phyloP scores from a whole-genome alignment of 2,797 vertebrate species.

The Phoebastria nigripes region DNA sequence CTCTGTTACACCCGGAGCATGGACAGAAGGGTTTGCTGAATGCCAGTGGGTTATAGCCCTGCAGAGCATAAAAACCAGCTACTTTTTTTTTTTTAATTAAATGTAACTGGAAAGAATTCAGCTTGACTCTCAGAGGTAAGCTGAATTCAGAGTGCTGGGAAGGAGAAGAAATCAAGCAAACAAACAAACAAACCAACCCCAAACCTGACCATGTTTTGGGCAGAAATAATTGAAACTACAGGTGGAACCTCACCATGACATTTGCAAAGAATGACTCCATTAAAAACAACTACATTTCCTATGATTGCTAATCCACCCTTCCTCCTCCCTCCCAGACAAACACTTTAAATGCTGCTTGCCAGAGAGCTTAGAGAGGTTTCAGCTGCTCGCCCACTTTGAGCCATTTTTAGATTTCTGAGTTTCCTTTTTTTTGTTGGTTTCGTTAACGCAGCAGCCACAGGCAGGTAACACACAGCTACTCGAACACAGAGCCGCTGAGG shows the following conservation, averaged over 20 bases:
- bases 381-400: background rate
- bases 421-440: background rate
- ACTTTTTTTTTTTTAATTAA: background rate
- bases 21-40: background rate
- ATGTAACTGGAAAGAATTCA: background rate
- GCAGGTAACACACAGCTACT: accelerated
- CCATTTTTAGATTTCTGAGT: background rate
- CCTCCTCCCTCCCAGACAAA: background rate
- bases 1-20: accelerated
- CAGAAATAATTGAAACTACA: background rate
- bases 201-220: background rate
- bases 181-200: background rate
- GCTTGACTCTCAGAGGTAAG: background rate
- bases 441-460: background rate
- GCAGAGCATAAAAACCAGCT: background rate
- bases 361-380: background rate
- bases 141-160: background rate
- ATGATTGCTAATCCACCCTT: background rate
- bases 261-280: background rate
- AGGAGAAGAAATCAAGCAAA: background rate
- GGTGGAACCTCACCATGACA: background rate
- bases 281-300: background rate
- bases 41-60: background rate
- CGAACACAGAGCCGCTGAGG: accelerated
- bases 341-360: background rate